These are phyloP conservation scores for Agraylea sexmaculata DNA, from an alignment of 1,140 invertebrate species.

Conservation along the genomic window DNA sequence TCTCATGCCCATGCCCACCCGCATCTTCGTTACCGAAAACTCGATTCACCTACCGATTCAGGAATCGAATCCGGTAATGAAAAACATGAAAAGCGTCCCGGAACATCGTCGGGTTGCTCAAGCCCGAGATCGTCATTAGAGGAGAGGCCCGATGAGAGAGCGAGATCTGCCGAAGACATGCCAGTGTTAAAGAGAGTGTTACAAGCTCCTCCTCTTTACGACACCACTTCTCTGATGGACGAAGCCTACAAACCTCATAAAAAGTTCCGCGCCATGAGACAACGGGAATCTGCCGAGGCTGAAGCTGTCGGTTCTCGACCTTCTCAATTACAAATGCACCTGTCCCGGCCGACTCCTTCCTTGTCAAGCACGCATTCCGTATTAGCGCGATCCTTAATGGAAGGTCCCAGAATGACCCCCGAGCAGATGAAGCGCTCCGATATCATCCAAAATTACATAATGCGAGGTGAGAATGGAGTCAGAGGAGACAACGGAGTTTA, in stretches of 20 bases:
- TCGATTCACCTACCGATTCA: constrained; percentile 83
- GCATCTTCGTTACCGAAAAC: constrained; percentile 57
- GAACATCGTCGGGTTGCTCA: constrained; percentile 70
- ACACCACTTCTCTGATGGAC: constrained; percentile 82
- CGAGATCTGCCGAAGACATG: constrained; percentile 72
- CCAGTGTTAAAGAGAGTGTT: constrained; percentile 83
- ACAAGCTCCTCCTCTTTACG: constrained; percentile 80
- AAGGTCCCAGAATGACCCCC: constrained; percentile 75
- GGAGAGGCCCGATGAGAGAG: constrained; percentile 54
- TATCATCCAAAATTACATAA: constrained; percentile 81
- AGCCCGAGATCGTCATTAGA: constrained; percentile 76
- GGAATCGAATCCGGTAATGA: constrained; percentile 88
- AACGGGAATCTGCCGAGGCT: constrained; percentile 66
- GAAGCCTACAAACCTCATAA: constrained; percentile 92
- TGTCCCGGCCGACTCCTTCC: constrained; percentile 38
- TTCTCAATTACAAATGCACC: constrained; percentile 39
- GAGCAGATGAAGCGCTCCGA: constrained; percentile 81
- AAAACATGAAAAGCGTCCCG: constrained; percentile 62
- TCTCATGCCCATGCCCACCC: constrained; percentile 32
- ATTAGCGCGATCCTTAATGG: constrained; percentile 75
- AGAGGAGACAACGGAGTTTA: constrained; percentile 19
- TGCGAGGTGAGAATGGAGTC: constrained; percentile 43
- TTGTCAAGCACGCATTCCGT: constrained; percentile 78
- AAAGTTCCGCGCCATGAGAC: constrained; percentile 74
- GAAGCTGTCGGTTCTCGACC: constrained; percentile 39